Conservation (phyloP, 2,113 vertebrate species). For the Uria lomvia region DNA sequence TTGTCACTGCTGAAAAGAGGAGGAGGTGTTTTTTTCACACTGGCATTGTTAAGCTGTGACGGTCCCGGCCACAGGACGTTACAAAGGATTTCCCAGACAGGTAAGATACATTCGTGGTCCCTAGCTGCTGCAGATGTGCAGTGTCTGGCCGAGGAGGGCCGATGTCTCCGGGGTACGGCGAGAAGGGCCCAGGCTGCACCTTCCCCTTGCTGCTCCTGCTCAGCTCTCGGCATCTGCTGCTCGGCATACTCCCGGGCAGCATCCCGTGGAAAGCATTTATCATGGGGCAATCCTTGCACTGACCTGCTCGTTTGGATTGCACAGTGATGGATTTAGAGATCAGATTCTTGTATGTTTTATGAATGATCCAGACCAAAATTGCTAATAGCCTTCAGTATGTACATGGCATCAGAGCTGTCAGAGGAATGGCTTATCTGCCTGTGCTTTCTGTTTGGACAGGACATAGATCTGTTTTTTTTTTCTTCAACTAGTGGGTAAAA, state of each 20-base stretch:
- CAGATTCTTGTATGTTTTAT: not conserved
- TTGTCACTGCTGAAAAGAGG: not conserved
- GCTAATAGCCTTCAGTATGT: not conserved
- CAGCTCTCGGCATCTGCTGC: not conserved
- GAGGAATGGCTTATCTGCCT: not conserved
- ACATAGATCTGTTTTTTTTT: not conserved
- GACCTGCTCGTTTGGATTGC: not conserved
- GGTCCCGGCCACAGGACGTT: not conserved
- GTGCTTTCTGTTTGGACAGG: not conserved
- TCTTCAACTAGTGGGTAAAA: not conserved
- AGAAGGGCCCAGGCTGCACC: not conserved
- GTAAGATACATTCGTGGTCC: not conserved
- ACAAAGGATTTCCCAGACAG: not conserved
- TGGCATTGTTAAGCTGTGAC: not conserved
- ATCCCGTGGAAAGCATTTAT: not conserved
- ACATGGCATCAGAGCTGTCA: not conserved
- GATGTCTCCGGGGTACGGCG: not conserved
- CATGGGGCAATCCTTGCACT: not conserved
- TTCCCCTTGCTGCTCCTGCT: not conserved
- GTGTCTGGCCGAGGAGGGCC: not conserved
- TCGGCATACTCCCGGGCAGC: accelerated
- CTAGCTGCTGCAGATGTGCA: not conserved
- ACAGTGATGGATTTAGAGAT: not conserved
- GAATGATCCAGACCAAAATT: not conserved
- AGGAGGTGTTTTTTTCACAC: not conserved